Conservation (phyloP, 2,113 vertebrate species). For the Globicephala melas region DNA sequence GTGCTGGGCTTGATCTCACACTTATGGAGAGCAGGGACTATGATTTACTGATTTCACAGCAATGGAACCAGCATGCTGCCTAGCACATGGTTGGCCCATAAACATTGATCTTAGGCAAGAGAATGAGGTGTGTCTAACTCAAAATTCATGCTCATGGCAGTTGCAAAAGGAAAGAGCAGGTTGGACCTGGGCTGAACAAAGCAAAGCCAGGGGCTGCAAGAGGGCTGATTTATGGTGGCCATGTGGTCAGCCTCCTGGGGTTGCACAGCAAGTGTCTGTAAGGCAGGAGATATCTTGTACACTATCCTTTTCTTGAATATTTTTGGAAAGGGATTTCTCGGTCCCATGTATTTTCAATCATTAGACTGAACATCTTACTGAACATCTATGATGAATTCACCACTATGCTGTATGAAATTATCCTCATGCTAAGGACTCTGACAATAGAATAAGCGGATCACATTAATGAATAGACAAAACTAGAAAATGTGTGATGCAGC, state of each 20-base stretch:
- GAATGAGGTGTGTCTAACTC: background rate
- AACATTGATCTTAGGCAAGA: background rate
- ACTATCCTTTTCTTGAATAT: background rate
- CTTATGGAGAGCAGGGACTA: too few species aligned
- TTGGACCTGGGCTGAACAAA: background rate
- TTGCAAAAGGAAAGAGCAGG: background rate
- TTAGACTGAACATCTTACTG: background rate
- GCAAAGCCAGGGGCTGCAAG: background rate
- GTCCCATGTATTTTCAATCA: background rate
- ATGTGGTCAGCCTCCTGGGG: background rate
- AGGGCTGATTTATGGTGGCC: background rate
- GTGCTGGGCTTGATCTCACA: accelerated
- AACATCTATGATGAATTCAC: background rate
- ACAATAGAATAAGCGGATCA: too few species aligned
- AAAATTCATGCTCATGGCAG: background rate
- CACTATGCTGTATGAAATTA: too few species aligned
- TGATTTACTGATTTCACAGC: background rate
- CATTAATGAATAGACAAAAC: accelerated
- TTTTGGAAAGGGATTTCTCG: background rate
- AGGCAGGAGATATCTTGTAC: background rate
- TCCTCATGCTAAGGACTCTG: background rate
- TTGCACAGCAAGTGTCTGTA: background rate
- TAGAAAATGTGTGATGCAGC: background rate
- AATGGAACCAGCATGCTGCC: background rate
- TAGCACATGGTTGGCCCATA: background rate